Evolutionary conservation across 2,888 invertebrate genomes (phyloP).

Genomic region (Chydorus sphaericus): DNA sequence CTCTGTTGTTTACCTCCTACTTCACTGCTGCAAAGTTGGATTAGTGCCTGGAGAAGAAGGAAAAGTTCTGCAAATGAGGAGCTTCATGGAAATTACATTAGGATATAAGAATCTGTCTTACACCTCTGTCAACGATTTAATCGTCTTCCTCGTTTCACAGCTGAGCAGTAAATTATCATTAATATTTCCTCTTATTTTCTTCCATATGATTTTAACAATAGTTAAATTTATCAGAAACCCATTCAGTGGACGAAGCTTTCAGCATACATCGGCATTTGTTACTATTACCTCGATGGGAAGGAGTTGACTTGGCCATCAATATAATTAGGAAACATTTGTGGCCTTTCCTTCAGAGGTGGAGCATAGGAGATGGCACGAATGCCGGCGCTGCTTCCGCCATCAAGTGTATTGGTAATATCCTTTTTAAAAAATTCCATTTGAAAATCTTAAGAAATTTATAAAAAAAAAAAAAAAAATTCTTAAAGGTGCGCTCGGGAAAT

Average conservation of each 20-base stretch:
- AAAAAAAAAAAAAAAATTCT: no score
- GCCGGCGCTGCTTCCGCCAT: slow-evolving; percentile 4
- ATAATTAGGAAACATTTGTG: slow-evolving; percentile 10
- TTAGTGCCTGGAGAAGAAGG: slow-evolving; percentile 8
- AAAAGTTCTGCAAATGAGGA: slow-evolving; percentile 6
- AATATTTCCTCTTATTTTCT: neutral
- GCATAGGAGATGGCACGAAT: slow-evolving; percentile 12
- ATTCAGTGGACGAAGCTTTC: slow-evolving; percentile 2
- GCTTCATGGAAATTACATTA: slow-evolving; percentile 5
- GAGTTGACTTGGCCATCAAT: neutral
- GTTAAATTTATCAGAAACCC: no score
- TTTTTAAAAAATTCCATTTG: neutral
- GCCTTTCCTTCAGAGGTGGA: slow-evolving; percentile 13
- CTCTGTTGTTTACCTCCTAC: slow-evolving; percentile 6
- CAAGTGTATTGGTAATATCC: slow-evolving; percentile 1
- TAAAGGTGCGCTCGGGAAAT: no score
- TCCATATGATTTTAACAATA: no score
- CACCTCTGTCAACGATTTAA: neutral
- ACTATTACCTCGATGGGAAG: slow-evolving; percentile 11
- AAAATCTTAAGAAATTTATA: no score
- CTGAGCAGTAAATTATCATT: slow-evolving; percentile 3
- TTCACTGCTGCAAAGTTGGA: slow-evolving; percentile 1
- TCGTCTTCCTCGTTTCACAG: neutral
- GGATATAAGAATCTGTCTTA: neutral
- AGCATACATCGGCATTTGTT: slow-evolving; percentile 1